phyloP scores from a whole-genome alignment of 2,113 vertebrate genomes.

The Clarias magur region DNA sequence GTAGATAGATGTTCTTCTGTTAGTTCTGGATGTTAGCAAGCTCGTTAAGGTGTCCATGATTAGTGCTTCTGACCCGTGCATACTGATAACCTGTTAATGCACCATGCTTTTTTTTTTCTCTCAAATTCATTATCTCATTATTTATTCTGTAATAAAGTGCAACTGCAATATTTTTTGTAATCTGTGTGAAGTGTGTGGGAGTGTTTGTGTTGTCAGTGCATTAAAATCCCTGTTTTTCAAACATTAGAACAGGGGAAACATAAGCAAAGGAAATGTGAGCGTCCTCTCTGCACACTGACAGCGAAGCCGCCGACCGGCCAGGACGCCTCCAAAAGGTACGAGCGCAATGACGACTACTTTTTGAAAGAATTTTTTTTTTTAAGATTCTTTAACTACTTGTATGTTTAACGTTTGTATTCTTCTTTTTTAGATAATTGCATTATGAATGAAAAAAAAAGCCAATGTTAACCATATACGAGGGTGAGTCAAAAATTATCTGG shows the following conservation, averaged over 20 bases:
- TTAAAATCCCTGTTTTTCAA: conserved; percentile 41
- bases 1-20: not conserved
- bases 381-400: not conserved
- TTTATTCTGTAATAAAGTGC: not conserved
- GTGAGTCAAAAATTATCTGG: too few relatives aligned
- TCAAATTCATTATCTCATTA: too few relatives aligned
- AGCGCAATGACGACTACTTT: not conserved
- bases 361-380: too few relatives aligned
- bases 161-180: not conserved
- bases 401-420: too few relatives aligned
- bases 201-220: not conserved
- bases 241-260: conserved; percentile 70
- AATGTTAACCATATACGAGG: too few relatives aligned
- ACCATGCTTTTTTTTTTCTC: not conserved
- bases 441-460: not conserved
- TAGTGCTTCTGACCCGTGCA: not conserved
- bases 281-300: conserved; percentile 60
- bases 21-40: not conserved
- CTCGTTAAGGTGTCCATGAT: not conserved
- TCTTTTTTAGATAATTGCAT: not conserved
- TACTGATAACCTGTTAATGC: not conserved
- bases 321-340: conserved; percentile 70
- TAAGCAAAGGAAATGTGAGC: conserved; percentile 77
- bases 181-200: not conserved
- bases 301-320: conserved; percentile 65